Base-by-base conservation (phyloP, 2,888 invertebrate species). In the Ichneumoninae sp. region DNA sequence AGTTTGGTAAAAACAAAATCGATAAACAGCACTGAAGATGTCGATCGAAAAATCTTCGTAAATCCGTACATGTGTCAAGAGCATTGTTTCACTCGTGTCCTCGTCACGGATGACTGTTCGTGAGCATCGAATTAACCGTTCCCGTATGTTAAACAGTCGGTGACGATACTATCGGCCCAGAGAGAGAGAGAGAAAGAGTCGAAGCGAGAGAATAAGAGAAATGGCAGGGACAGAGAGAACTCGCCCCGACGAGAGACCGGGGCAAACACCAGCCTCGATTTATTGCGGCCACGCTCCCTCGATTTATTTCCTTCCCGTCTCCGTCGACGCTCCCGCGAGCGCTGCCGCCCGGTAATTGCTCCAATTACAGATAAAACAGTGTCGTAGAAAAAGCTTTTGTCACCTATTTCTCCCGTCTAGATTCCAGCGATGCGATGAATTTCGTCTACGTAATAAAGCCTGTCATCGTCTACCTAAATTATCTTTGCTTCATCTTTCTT, bases 81-180 rank as follows among this genome's bases (percentile, higher is more conserved):
- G 50, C 60, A 50, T 50, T 60, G 69, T 70, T 22, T 33, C 36
- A 54, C 65, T 66, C 76, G 52, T 76, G 76, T 76, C 52, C 50
- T 76, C 66, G 80, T 71, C 60, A 76, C 63, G 54, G 70, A 70
- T 57, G 65, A 33, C 33, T 26, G 54, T 66, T 50, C 66, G 77
- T 74, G 83, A 85, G 60, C 63, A 68, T 79, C 85, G 83, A 86
- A 86, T 88, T 85, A 85, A 86, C 79, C 63, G 71, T 76, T 76
- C 83, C 70, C 83, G 81, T 83, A 84, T 84, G 87, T 86, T 86
- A 84, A 85, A 65, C 86, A 84, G 83, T 78, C 36, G 83, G 63
- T 30, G 73, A 81, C 86, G 85, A 87, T 86, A 83, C 68, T 78
- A 85, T 87, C 86, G 81, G 33, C 8, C 19, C 16, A 52, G 8